Conservation (phyloP, 2,797 vertebrate species). For the Gila robusta region DNA sequence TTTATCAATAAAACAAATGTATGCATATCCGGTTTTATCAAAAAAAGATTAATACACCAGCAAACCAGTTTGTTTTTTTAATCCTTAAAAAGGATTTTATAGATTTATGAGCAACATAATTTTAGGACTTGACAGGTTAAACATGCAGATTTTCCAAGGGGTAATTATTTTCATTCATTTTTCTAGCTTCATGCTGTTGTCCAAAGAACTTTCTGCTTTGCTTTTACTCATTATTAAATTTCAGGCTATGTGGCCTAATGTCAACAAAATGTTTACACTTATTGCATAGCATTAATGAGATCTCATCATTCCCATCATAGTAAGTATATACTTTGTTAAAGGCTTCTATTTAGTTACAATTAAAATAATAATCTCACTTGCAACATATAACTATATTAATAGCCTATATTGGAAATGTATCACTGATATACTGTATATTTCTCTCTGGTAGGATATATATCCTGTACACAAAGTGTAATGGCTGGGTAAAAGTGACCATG, state of each 20-base stretch:
- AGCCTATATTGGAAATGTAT: constrained; percentile 36
- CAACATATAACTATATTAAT: constrained; percentile 25
- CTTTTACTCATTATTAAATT: neutral
- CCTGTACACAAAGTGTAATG: constrained; percentile 39
- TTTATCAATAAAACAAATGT: neutral
- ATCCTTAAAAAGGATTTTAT: no score
- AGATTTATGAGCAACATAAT: neutral
- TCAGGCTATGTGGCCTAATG: constrained; percentile 3
- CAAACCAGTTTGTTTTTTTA: neutral
- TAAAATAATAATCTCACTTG: constrained; percentile 31
- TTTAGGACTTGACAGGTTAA: neutral
- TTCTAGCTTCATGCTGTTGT: neutral
- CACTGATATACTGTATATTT: constrained; percentile 40
- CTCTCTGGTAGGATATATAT: constrained; percentile 20
- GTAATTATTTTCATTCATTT: neutral
- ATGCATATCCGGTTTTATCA: neutral
- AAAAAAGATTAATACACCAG: neutral
- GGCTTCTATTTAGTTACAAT: constrained; percentile 21
- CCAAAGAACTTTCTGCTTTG: neutral
- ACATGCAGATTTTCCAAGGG: neutral
- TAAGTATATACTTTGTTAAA: constrained; percentile 15
- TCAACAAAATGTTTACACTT: constrained; percentile 2
- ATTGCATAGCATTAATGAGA: constrained; percentile 37
- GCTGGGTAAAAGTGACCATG: constrained; percentile 30
- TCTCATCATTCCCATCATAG: constrained; percentile 25